Conservation (phyloP, 92 coral and sea anemone species). For the Porites divaricata region DNA sequence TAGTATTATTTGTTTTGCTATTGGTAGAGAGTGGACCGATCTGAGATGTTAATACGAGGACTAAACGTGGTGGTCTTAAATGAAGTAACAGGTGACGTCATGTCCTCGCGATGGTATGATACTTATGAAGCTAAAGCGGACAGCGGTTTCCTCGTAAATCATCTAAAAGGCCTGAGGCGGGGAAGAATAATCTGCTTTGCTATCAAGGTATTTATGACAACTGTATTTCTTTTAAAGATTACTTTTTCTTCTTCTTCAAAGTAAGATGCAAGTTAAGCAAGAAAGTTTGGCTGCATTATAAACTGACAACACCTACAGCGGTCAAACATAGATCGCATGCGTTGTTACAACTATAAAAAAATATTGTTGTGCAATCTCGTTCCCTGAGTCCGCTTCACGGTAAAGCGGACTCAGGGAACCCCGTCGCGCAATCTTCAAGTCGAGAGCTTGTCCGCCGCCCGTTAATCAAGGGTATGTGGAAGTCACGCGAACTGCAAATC, state of each 20-base stretch:
- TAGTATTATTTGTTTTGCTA: background rate
- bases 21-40: constrained; percentile 28
- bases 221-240: background rate
- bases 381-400: too few relatives aligned
- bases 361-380: too few relatives aligned
- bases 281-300: too few relatives aligned
- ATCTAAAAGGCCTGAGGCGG: constrained; percentile 78
- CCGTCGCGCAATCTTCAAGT: too few relatives aligned
- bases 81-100: constrained; percentile 94
- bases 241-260: background rate
- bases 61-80: constrained; percentile 80
- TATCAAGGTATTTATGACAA: constrained; percentile 62
- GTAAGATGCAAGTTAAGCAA: background rate
- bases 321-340: background rate
- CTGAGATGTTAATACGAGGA: constrained; percentile 73
- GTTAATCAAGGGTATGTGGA: too few relatives aligned
- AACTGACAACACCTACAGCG: background rate
- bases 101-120: constrained; percentile 93
- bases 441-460: too few relatives aligned
- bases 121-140: constrained; percentile 85
- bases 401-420: too few relatives aligned
- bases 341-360: background rate
- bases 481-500: too few relatives aligned
- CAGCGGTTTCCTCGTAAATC: constrained; percentile 73
- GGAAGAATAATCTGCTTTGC: constrained; percentile 93